Conservation (phyloP, 1,140 invertebrate species). For the Lerema accius region DNA sequence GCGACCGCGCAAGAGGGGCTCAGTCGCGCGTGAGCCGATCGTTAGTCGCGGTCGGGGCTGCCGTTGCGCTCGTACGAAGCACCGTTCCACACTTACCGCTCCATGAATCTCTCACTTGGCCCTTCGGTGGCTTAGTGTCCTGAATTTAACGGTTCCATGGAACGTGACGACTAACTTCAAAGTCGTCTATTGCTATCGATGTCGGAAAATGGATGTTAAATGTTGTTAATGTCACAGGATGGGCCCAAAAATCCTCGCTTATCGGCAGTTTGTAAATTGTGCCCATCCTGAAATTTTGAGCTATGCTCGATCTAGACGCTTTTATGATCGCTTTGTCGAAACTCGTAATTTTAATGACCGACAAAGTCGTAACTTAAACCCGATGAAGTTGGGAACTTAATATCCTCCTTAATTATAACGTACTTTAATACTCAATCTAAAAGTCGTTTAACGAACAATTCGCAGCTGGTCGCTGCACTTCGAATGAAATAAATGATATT, state of each 20-base stretch:
- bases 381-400: neutral
- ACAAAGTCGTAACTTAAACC: slow-evolving; percentile 17
- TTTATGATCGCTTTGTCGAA: neutral
- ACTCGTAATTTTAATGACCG: neutral
- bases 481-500: slow-evolving; percentile 64
- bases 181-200: neutral
- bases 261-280: neutral
- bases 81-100: slow-evolving; percentile 70
- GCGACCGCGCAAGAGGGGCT: slow-evolving; percentile 78
- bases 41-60: slow-evolving; percentile 67
- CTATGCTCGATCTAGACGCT: neutral
- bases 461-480: slow-evolving; percentile 10
- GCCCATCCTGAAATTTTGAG: neutral
- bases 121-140: neutral
- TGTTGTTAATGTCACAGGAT: too few species aligned
- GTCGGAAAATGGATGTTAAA: neutral
- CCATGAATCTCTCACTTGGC: slow-evolving; percentile 36
- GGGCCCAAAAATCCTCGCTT: neutral
- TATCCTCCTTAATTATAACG: slow-evolving; percentile 13
- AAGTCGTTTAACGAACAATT: slow-evolving; percentile 33
- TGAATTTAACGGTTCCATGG: neutral
- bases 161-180: neutral
- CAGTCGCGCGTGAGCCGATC: slow-evolving; percentile 69
- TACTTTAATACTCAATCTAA: slow-evolving; percentile 43
- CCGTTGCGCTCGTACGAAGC: slow-evolving; percentile 75